Evolutionary conservation across 1,140 invertebrate species (phyloP), one percentile per base, ranked within the genome.

Genomic region (Oryctes rhinoceros): DNA sequence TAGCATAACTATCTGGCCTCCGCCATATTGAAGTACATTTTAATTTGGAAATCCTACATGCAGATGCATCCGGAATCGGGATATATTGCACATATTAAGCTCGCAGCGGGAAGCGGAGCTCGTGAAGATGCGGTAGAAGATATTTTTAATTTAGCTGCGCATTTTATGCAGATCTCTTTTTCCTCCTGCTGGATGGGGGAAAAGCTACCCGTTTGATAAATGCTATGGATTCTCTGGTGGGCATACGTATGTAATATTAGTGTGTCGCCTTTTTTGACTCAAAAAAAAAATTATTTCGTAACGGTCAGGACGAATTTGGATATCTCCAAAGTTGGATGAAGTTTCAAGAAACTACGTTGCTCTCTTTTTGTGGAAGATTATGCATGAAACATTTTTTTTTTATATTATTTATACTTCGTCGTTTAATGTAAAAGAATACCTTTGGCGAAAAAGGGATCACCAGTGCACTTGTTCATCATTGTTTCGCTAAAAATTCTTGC

Each of bases 11-110:
- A 59, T 59, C 15, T 59, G n/a, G 3, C 15, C 53, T 18, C 6
- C 53, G 6, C 6, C 53, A 59, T 59, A 59, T 59, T 59, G 18
- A 59, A 59, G 15, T 59, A 2, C 15, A 59, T 18, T 59, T 59
- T 59, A 59, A 59, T 59, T 59, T n/a, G 53, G 18, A 18, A 59
- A 59, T 59, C n/a, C 15, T 59, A 18, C 53, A 59, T 59, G n/a
- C 53, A 59, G 18, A 59, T 59, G 53, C 53, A 59, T 59, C 15
- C 15, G 53, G 53, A 59, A 59, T 59, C n/a, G 15, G 18, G 18
- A 59, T 59, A 59, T 18, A 59, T 59, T 59, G 53, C 53, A 59
- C n/a, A 59, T 59, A 59, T 59, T 59, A 59, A 59, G 5, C 18
- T n/a, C 15, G n/a, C 11, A 11, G 11, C 53, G 6, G 53, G 15